Evolutionary conservation across 2,888 invertebrate genomes (phyloP), one percentile per base, ranked within the genome.

Genomic region (Aelia acuminata): DNA sequence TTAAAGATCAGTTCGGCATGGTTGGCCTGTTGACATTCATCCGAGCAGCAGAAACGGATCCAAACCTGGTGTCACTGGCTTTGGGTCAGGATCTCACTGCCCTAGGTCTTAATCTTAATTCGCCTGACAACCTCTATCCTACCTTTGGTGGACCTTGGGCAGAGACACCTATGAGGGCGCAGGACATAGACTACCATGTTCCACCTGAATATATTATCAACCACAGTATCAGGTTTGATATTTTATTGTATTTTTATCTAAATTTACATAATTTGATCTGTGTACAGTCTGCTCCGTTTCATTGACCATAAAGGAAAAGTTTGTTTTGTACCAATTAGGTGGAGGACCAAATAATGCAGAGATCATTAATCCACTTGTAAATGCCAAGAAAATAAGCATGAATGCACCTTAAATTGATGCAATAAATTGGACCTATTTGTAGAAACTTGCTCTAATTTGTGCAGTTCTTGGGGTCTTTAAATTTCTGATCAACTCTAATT

Each of bases 61-160:
- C 98, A 88, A 98, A 98, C 93, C 94, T 99, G 92, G 98, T 99
- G 91, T 97, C 98, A 89, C 93, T 99, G 92, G 99, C 99, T 89
- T 95, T 99, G 92, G 99, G 99, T 90, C 98, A 98, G 93, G 99
- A 99, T 93, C 94, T 99, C 92, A 99, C 99, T 90, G 98, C 98
- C 90, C 94, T 99, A 91, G 99, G 99, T 91, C 95, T 99, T 92
- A 99, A 99, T 94, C 95, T 99, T 92, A 99, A 99, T 93, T 98
- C 98, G 91, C 97, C 98, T 90, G 99, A 99, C 94, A 97, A 98
- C 93, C 95, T 99, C 91, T 99, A 99, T 94, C 98, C 98, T 92
- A 98, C 97, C 91, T 99, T 99, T 93, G 98, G 98, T 92, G 99
- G 99, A 90, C 99, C 99, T 26, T 99, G 99, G 98, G 97, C 98